A percentile compares a stretch with the other conserved stretches of the same genome.
phyloP scores from a whole-genome alignment of 1,140 invertebrate genomes.

The Diploscapter pachys region DNA sequence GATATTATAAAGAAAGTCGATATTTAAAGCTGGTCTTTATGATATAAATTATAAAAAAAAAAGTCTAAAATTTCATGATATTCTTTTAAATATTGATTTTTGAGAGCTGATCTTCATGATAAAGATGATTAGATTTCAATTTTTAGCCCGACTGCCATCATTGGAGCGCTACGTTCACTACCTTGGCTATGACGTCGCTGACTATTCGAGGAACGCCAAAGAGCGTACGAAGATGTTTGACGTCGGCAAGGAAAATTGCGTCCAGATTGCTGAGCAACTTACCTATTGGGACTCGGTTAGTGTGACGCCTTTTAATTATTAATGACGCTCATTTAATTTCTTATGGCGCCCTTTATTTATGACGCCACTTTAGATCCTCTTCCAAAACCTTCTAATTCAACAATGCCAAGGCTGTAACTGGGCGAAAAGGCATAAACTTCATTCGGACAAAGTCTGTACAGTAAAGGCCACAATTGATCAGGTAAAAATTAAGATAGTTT shows the following conservation, averaged over 20 bases:
- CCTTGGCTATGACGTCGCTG: conserved; percentile 46
- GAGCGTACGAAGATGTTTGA: conserved; percentile 58
- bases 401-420: conserved; percentile 93
- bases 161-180: conserved; percentile 57
- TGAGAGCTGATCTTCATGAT: conserved; percentile 32
- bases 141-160: conserved; percentile 59
- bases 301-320: conserved; percentile 31
- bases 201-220: conserved; percentile 40
- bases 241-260: conserved; percentile 63
- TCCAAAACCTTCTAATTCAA: conserved; percentile 86
- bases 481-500: conserved; percentile 15
- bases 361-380: conserved; percentile 72
- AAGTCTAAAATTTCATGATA: conserved; percentile 55
- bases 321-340: too few species aligned
- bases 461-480: conserved; percentile 90
- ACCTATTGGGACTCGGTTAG: conserved; percentile 89
- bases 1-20: too few species aligned
- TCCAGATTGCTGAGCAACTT: conserved; percentile 91
- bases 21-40: conserved; percentile 52
- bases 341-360: too few species aligned
- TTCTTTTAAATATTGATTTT: too few species aligned
- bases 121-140: conserved; percentile 34
- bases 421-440: conserved; percentile 79
- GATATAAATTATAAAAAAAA: conserved; percentile 13
- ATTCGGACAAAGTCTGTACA: conserved; percentile 70